A percentile compares a stretch with the other conserved stretches of the same genome.
Evolutionary conservation across 35 echinoderm and acorn worm species (phyloP).

Genomic region (Apostichopus japonicus): DNA sequence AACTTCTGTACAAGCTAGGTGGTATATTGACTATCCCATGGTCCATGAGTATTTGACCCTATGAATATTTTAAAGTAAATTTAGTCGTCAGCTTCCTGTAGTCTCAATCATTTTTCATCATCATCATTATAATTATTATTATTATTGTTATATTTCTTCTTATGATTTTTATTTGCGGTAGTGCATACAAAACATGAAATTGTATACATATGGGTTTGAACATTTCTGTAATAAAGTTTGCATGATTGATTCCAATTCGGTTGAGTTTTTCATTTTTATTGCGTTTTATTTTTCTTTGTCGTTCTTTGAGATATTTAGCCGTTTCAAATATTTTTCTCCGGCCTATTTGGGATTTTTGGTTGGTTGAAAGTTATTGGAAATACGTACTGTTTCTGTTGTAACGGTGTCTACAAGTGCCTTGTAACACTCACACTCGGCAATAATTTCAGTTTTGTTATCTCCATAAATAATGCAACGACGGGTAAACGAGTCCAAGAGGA

Average conservation of each 20-base stretch:
- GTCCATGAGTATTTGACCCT: background rate
- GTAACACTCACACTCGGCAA: too few relatives aligned
- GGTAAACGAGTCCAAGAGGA: too few relatives aligned
- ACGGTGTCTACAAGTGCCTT: too few relatives aligned
- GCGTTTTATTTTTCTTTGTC: background rate
- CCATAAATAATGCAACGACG: too few relatives aligned
- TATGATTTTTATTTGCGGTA: conserved; percentile 32
- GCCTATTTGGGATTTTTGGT: too few relatives aligned
- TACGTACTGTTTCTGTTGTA: too few relatives aligned
- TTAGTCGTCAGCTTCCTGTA: conserved; percentile 10
- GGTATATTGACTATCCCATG: background rate
- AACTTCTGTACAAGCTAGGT: too few relatives aligned
- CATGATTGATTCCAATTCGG: conserved; percentile 40
- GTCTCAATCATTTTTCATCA: background rate
- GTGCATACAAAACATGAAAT: conserved; percentile 36
- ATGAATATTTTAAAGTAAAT: background rate
- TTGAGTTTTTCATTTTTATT: too few relatives aligned
- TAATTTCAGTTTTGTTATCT: too few relatives aligned
- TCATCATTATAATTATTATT: background rate
- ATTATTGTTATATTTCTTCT: background rate
- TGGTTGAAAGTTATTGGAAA: too few relatives aligned
- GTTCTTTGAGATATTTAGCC: background rate
- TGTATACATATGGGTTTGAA: conserved; percentile 62
- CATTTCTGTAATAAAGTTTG: conserved; percentile 61
- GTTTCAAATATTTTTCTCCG: too few relatives aligned